Evolutionary conservation across 2,888 invertebrate species (phyloP).

Genomic region (Andrena trimmerana): DNA sequence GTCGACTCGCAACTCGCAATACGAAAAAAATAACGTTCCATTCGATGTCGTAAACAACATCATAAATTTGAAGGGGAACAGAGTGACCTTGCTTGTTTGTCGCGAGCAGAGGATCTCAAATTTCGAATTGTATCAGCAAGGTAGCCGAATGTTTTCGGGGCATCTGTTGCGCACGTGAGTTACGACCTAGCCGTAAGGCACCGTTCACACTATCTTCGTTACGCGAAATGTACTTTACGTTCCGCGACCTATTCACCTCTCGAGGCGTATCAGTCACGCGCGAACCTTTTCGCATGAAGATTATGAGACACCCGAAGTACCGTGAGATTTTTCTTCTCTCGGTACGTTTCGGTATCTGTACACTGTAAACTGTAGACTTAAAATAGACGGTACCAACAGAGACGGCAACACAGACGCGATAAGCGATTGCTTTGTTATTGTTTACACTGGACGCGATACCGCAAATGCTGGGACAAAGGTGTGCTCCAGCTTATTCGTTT

Average conservation of each 20-base stretch:
- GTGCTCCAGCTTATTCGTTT: background rate
- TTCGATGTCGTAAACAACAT: background rate
- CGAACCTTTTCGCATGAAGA: background rate
- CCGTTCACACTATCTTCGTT: conserved; percentile 59
- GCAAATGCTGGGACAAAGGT: conserved; percentile 10
- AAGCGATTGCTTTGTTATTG: conserved; percentile 28
- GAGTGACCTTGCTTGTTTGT: background rate
- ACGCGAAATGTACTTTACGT: background rate
- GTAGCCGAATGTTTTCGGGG: conserved; percentile 62
- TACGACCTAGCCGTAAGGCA: conserved; percentile 66
- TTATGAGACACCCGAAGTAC: background rate
- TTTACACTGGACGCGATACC: conserved; percentile 39
- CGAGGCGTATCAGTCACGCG: background rate
- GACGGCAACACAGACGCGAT: background rate
- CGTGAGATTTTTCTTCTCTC: background rate
- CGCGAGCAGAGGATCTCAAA: conserved; percentile 46
- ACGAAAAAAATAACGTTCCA: background rate
- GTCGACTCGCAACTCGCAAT: background rate
- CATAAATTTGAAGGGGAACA: background rate
- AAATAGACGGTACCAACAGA: too few species aligned
- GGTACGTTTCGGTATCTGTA: background rate
- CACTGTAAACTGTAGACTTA: too few species aligned
- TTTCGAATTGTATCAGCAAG: conserved; percentile 52
- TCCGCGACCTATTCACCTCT: background rate
- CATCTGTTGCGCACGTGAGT: conserved; percentile 80